phyloP scores from a whole-genome alignment of 2,113 vertebrate species.

The Perca fluviatilis region DNA sequence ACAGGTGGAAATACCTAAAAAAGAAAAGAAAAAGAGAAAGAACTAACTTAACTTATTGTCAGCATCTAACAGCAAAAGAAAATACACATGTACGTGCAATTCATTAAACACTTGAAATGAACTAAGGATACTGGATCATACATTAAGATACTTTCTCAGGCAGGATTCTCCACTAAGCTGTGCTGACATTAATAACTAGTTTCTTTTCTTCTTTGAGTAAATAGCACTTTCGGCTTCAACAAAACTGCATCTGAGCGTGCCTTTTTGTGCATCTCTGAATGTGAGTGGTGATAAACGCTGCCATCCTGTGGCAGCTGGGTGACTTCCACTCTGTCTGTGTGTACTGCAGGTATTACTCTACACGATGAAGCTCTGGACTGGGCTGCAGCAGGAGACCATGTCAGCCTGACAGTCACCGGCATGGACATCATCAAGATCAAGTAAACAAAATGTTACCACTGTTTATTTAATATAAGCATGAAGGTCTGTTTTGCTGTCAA shows the following conservation, averaged over 20 bases:
- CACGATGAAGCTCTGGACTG: slow-evolving; percentile 96
- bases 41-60: neutral
- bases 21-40: neutral
- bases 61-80: neutral
- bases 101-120: neutral
- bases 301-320: slow-evolving; percentile 77
- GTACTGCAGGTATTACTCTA: slow-evolving; percentile 91
- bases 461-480: neutral
- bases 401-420: slow-evolving; percentile 97
- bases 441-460: slow-evolving; percentile 76
- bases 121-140: neutral
- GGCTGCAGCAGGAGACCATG: slow-evolving; percentile 97
- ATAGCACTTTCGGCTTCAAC: too few species aligned
- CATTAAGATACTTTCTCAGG: neutral
- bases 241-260: neutral
- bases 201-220: neutral
- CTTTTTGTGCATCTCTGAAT: neutral
- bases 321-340: neutral
- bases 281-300: slow-evolving; percentile 38
- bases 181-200: neutral
- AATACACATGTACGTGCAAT: neutral
- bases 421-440: slow-evolving; percentile 99
- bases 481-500: neutral
- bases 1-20: neutral
- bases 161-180: neutral